Base-by-base conservation (phyloP, 1,140 invertebrate species). In the Caenorhabditis briggsae region DNA sequence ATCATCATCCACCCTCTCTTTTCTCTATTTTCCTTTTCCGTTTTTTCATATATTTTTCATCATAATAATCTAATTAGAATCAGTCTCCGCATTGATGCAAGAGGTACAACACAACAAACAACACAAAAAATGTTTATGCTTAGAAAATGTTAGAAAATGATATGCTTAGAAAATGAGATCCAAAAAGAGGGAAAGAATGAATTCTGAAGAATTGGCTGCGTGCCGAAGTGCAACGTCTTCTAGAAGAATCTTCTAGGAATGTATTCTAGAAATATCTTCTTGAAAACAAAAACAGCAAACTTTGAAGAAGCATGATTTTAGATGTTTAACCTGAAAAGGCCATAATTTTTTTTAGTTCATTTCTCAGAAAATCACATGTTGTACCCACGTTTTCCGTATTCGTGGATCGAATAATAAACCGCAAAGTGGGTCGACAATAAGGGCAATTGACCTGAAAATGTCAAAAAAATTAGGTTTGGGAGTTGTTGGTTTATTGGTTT, bases 321-420 rank as follows among this genome's bases (percentile, higher is more conserved):
- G 20, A 61, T 61, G 1, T 20, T 23, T 11, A 5, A 61, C 11
- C 59, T 61, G 59, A 61, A 61, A 61, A 61, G 3, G 25, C 23
- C 25, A 11, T 53, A 20, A 14, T 46, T 43, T 43, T 43, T 43
- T 16, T 46, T 5, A 5, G 14, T n/a, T 2, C 16, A 46, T 43
- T 5, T 18, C 16, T 8, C 5, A 8, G 43, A 33, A 70, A 43
- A 33, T 70, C 33, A 70, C 64, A 46, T 70, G 64, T 70, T 23
- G 64, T 70, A 70, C 64, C 41, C 20, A 70, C 33, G 43, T 41
- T 70, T 70, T 70, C 43, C 33, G 64, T 70, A 70, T 70, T 46
- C 64, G 33, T 43, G 64, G 64, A 70, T 70, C 64, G 41, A 70
- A 70, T 70, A 70, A 70, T n/a, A 70, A 46, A 18, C 33, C 33